Evolutionary conservation across 1,140 invertebrate species (phyloP).

Genomic region (Microplitis demolitor): DNA sequence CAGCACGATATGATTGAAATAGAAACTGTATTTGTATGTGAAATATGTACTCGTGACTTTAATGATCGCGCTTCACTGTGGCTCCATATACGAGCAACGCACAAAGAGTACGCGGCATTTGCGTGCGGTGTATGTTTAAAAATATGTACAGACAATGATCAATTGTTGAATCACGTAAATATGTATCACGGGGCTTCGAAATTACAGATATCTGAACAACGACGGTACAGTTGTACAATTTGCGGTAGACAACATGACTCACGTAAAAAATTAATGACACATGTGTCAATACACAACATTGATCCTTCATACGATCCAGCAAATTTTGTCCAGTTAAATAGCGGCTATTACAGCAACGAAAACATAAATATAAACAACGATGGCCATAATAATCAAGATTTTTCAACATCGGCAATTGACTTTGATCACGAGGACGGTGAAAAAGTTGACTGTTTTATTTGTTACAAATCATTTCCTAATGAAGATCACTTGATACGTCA

Average conservation of each 20-base stretch:
- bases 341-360: constrained; percentile 52
- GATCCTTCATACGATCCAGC: constrained; percentile 61
- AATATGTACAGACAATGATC: constrained; percentile 60
- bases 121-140: constrained; percentile 67
- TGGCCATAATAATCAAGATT: constrained; percentile 40
- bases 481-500: constrained; percentile 62
- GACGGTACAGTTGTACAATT: constrained; percentile 62
- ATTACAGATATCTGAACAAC: constrained; percentile 51
- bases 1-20: constrained; percentile 51
- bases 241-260: constrained; percentile 67
- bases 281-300: constrained; percentile 65
- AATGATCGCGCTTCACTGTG: constrained; percentile 64
- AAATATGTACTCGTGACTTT: constrained; percentile 62
- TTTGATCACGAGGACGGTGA: constrained; percentile 53
- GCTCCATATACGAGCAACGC: constrained; percentile 64
- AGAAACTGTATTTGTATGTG: constrained; percentile 61
- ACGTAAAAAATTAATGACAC: constrained; percentile 64
- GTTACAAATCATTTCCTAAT: constrained; percentile 60
- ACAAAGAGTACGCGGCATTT: constrained; percentile 63
- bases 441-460: constrained; percentile 58
- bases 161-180: constrained; percentile 62
- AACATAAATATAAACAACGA: constrained; percentile 36
- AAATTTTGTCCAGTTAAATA: constrained; percentile 62
- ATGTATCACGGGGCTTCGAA: constrained; percentile 58
- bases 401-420: constrained; percentile 36